Conservation (phyloP, 2,888 invertebrate species). For the Tridacna gigas region DNA sequence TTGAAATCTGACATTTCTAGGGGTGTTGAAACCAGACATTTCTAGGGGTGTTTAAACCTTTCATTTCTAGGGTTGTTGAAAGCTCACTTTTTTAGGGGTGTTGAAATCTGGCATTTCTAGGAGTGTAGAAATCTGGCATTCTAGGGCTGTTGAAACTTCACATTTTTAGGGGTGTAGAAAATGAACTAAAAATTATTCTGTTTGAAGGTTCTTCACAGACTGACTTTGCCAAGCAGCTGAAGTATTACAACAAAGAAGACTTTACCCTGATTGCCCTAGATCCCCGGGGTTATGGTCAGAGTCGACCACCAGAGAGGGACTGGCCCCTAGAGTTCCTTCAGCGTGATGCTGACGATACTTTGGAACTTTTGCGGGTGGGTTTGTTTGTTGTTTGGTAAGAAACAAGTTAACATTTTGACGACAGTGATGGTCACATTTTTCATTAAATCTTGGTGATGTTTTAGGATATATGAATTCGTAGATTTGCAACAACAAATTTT, state of each 20-base stretch:
- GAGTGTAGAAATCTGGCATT: neutral
- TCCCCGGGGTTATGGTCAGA: conserved; percentile 94
- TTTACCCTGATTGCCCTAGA: conserved; percentile 86
- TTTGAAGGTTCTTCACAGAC: conserved; percentile 90
- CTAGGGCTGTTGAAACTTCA: neutral
- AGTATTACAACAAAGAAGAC: conserved; percentile 86
- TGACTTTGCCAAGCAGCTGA: conserved; percentile 90
- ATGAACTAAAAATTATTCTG: no score
- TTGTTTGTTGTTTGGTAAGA: no score
- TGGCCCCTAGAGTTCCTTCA: conserved; percentile 90
- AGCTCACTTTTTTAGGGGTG: neutral
- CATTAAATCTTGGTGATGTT: no score
- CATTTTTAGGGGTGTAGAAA: neutral
- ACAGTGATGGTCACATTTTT: no score
- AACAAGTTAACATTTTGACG: no score
- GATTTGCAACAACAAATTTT: no score
- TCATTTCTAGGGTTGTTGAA: no score
- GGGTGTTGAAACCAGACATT: no score
- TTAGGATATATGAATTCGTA: no score
- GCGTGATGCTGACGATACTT: conserved; percentile 90
- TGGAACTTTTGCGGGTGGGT: conserved; percentile 89
- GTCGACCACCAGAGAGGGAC: conserved; percentile 91
- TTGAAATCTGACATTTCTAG: no score
- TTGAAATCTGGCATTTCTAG: neutral
- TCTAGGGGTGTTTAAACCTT: no score